These are phyloP conservation scores for Psittacula derbiana DNA, from an alignment of 2,797 vertebrate species.

Conservation along the genomic window DNA sequence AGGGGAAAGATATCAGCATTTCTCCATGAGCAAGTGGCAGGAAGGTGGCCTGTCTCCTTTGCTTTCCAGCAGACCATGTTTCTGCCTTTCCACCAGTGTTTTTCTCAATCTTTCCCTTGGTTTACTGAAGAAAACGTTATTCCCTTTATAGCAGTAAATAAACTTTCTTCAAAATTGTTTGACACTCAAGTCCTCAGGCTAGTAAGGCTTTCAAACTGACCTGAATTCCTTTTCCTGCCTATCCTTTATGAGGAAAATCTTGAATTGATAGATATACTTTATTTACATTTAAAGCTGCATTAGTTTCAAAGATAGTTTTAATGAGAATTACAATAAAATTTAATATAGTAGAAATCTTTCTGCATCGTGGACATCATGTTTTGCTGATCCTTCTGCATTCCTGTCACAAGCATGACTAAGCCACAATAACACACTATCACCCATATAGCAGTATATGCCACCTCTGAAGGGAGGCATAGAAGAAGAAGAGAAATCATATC, in stretches of 20 bases:
- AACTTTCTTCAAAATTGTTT: neutral
- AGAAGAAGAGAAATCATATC: neutral
- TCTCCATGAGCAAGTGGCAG: neutral
- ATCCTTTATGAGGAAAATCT: neutral
- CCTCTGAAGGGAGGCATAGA: neutral
- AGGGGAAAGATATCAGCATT: neutral
- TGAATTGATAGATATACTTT: neutral
- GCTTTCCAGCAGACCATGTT: neutral
- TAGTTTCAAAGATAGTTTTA: neutral
- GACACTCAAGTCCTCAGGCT: neutral
- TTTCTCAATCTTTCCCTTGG: neutral
- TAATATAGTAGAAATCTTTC: neutral
- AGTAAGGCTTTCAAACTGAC: neutral
- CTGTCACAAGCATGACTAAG: neutral
- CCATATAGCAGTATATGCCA: fast-evolving
- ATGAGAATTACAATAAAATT: neutral
- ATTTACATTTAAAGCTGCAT: neutral
- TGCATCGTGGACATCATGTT: neutral
- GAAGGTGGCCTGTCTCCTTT: neutral
- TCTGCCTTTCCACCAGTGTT: neutral
- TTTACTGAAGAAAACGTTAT: neutral
- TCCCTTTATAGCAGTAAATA: neutral
- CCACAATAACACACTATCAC: neutral
- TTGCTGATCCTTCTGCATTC: neutral
- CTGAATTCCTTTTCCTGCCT: neutral